These are phyloP conservation scores for Drosophila leonis DNA, from an alignment of 2,888 invertebrate species.

Conservation along the genomic window DNA sequence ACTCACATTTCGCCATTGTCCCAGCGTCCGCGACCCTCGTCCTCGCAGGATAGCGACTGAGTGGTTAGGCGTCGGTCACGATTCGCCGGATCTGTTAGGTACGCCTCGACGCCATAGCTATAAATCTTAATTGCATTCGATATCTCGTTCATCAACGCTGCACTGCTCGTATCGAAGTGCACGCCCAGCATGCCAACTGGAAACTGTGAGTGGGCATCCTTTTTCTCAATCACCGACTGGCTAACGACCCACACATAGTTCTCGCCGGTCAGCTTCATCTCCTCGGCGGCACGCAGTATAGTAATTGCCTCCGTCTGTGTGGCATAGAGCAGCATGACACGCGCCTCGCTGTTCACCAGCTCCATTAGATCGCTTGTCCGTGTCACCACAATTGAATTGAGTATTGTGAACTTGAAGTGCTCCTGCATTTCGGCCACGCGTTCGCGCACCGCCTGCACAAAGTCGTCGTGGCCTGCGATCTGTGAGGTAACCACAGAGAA, in stretches of 20 bases:
- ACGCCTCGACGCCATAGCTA: constrained; percentile 95
- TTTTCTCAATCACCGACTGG: constrained; percentile 95
- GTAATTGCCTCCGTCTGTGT: constrained; percentile 94
- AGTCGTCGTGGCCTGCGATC: constrained; percentile 97
- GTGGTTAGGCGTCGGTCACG: constrained; percentile 84
- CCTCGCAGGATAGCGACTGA: constrained; percentile 92
- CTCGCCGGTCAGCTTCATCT: constrained; percentile 87
- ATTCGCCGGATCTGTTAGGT: constrained; percentile 91
- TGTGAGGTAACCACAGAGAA: constrained; percentile 97
- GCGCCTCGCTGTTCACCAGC: constrained; percentile 94
- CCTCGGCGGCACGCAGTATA: constrained; percentile 88
- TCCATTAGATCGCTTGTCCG: constrained; percentile 91
- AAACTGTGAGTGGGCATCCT: constrained; percentile 91
- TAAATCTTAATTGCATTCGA: constrained; percentile 96
- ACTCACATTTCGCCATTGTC: constrained; percentile 93
- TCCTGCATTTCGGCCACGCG: constrained; percentile 93
- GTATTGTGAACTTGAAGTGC: constrained; percentile 92
- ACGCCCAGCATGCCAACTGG: constrained; percentile 97
- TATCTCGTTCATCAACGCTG: constrained; percentile 93
- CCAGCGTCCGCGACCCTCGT: constrained; percentile 93
- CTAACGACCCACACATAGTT: constrained; percentile 99
- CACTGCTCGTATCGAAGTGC: constrained; percentile 95
- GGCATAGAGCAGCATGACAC: constrained; percentile 96
- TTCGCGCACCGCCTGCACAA: constrained; percentile 96
- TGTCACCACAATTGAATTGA: constrained; percentile 94